These are phyloP conservation scores for Trachops cirrhosus DNA, from an alignment of 2,797 vertebrate genomes.

Conservation along the genomic window DNA sequence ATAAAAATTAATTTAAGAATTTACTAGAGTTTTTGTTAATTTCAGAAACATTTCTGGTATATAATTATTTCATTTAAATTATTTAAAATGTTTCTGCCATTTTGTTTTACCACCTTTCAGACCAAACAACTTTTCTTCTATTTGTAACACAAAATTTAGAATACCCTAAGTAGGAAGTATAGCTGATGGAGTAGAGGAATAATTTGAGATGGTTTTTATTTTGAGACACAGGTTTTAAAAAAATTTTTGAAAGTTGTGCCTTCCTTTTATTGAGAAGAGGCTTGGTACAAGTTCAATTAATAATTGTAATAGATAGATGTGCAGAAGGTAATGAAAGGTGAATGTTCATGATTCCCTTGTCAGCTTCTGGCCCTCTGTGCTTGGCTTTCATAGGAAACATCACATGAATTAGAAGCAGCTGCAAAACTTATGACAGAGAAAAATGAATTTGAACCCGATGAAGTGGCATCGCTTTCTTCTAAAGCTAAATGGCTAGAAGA, in stretches of 20 bases:
- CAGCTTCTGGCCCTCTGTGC: background rate
- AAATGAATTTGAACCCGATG: slow-evolving; percentile 78
- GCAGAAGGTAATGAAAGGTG: slow-evolving; percentile 16
- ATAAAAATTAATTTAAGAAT: slow-evolving; percentile 7
- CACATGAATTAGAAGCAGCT: slow-evolving; percentile 81
- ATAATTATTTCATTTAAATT: background rate
- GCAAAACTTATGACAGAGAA: slow-evolving; percentile 83
- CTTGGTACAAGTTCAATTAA: slow-evolving; percentile 55
- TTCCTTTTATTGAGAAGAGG: slow-evolving; percentile 54
- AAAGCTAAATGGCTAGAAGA: slow-evolving; percentile 78
- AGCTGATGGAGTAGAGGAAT: background rate
- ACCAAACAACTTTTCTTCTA: background rate
- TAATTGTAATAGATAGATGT: background rate
- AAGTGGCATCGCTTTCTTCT: slow-evolving; percentile 78
- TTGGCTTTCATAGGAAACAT: slow-evolving; percentile 80
- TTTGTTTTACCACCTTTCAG: background rate
- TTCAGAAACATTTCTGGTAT: background rate
- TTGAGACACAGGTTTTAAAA: background rate
- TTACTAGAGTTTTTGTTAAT: background rate
- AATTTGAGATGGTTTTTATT: slow-evolving; percentile 4
- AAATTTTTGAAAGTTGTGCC: background rate
- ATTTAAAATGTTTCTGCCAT: background rate
- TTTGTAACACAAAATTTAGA: background rate
- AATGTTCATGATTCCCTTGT: slow-evolving; percentile 25
- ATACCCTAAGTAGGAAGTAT: background rate